Percentiles rank a stretch among this genome's conserved stretches.
Evolutionary conservation across 2,797 vertebrate genomes (phyloP).

Genomic region (Girardinus metallicus): DNA sequence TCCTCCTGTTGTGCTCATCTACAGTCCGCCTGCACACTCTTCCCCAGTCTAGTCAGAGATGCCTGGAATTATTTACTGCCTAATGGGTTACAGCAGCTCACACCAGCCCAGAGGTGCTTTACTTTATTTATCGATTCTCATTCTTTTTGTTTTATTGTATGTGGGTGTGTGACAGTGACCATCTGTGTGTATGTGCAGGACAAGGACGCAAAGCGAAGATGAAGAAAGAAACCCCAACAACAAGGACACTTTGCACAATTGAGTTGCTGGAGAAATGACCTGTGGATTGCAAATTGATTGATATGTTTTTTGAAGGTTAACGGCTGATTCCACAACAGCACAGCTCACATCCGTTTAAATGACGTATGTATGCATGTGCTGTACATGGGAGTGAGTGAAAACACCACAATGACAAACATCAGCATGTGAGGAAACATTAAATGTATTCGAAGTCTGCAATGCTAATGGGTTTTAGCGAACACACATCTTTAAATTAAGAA

Average conservation of each 20-base stretch:
- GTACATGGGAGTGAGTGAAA: not conserved
- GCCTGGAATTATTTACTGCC: conserved; percentile 77
- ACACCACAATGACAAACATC: conserved; percentile 13
- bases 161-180: conserved; percentile 26
- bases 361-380: conserved; percentile 23
- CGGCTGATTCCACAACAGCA: conserved; percentile 41
- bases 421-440: conserved; percentile 8
- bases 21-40: conserved; percentile 53
- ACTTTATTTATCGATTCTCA: conserved; percentile 76
- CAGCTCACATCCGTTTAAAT: conserved; percentile 22
- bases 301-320: conserved; percentile 63
- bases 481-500: conserved; percentile 19
- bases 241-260: conserved; percentile 60
- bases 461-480: conserved; percentile 9
- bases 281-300: conserved; percentile 52
- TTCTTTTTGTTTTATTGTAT: conserved; percentile 59
- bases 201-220: conserved; percentile 39
- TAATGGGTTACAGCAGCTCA: conserved; percentile 73
- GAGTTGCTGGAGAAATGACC: conserved; percentile 51
- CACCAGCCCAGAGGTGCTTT: conserved; percentile 57
- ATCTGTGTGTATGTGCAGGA: conserved; percentile 18
- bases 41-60: conserved; percentile 54
- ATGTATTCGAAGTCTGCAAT: conserved; percentile 9
- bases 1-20: conserved; percentile 52
- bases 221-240: conserved; percentile 25